These are phyloP conservation scores for Eptesicus fuscus DNA, from an alignment of 2,113 vertebrate species.

Conservation along the genomic window DNA sequence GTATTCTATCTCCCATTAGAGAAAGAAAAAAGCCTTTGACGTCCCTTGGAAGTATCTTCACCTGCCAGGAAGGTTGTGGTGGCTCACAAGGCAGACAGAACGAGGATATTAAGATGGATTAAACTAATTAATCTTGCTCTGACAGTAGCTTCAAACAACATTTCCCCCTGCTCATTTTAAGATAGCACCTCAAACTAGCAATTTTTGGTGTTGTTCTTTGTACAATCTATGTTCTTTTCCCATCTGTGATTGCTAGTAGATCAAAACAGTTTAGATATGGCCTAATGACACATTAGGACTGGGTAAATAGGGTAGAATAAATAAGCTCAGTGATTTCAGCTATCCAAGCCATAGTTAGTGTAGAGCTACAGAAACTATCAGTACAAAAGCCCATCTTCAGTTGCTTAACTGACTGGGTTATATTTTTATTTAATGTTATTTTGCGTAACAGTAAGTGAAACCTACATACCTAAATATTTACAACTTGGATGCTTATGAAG, in stretches of 20 bases:
- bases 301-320: conserved; percentile 74
- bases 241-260: conserved; percentile 66
- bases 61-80: conserved; percentile 84
- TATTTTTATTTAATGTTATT: conserved; percentile 78
- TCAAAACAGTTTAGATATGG: conserved; percentile 73
- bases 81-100: conserved; percentile 80
- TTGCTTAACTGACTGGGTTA: conserved; percentile 84
- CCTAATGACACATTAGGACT: conserved; percentile 73
- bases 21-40: conserved; percentile 74
- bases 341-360: conserved; percentile 75
- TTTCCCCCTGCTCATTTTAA: conserved; percentile 71
- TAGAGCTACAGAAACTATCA: conserved; percentile 75
- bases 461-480: conserved; percentile 45
- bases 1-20: conserved; percentile 84
- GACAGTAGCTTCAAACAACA: conserved; percentile 78
- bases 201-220: conserved; percentile 67
- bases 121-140: conserved; percentile 88
- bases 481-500: conserved; percentile 10
- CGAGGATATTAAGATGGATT: conserved; percentile 90
- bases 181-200: conserved; percentile 52
- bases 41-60: conserved; percentile 83
- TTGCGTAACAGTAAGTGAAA: conserved; percentile 59
- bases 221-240: conserved; percentile 61
- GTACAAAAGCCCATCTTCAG: conserved; percentile 72
- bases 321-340: conserved; percentile 74